These are phyloP conservation scores for Drosophila borborema DNA, from an alignment of 2,888 invertebrate genomes.

Conservation along the genomic window DNA sequence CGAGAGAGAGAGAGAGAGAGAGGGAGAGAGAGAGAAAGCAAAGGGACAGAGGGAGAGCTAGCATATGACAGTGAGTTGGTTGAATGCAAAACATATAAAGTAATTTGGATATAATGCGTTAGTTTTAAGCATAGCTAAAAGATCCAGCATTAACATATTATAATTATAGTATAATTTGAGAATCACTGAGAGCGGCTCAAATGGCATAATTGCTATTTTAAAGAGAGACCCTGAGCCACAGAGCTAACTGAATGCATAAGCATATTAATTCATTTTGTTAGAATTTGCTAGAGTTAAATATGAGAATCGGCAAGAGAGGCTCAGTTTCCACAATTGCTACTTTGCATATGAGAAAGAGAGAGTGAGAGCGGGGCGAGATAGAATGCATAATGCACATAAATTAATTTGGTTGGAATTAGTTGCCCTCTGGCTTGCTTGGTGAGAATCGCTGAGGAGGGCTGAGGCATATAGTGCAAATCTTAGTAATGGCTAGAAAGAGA, in stretches of 20 bases:
- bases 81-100: neutral
- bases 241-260: neutral
- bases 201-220: neutral
- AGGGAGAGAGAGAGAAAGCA: neutral
- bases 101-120: constrained; percentile 5
- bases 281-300: neutral
- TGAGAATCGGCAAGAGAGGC: neutral
- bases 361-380: neutral
- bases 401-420: no score
- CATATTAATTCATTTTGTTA: neutral
- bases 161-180: constrained; percentile 1
- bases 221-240: neutral
- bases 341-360: neutral
- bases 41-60: neutral
- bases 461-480: no score
- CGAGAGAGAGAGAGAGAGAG: neutral
- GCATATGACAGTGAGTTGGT: neutral
- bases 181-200: neutral
- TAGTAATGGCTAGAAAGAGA: neutral
- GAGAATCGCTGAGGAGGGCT: no score
- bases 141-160: neutral
- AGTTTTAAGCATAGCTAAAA: neutral
- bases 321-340: neutral
- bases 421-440: no score
- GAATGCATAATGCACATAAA: no score